Evolutionary conservation across 37 sponge, comb jelly and placozoan species (phyloP), one percentile per base, ranked within the genome.

Genomic region (Chondrosia reniformis): DNA sequence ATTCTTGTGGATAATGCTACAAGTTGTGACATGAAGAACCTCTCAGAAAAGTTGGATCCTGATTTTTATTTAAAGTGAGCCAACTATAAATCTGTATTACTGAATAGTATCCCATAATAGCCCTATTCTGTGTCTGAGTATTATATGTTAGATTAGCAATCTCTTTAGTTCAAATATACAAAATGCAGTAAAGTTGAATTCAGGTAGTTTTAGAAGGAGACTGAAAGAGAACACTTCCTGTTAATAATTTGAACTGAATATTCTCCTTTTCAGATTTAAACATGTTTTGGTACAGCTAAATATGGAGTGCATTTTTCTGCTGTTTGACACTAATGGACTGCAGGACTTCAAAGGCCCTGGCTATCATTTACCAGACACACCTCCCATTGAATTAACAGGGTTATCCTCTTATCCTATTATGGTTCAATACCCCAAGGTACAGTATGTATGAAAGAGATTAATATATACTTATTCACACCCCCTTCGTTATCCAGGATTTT

Each of bases 371-470:
- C 72, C 72, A 40, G 42, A 36, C 72, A 69, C 72, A 44, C 72
- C 72, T 44, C 31, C 72, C 24, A 19, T 69, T 41, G 72, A 69
- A 69, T 69, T 69, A 34, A 69, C 7, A 69, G 72, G 72, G 72
- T 13, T 69, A 24, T 69, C 72, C 72, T 69, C 72, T 39, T 69
- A 43, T 25, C 72, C 72, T 43, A 25, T 69, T 40, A 40, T 69
- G 43, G 36, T 69, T 2, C 2, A 69, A 8, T 39, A 17, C 15
- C 72, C 72, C 4, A 30, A 69, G 42, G 72, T 69, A 69, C 0
- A n/a, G 52, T 49, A 15, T 15, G 15, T 49, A 15, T 49, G 10
- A 15, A 19, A 19, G 15, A 19, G 15, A 19, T 19, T 49, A 49
- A 49, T 49, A 49, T 49, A 49, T 49, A 49, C 15, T 19, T 49